Evolutionary conservation across 2,113 vertebrate species (phyloP), one percentile per base, ranked within the genome.

Genomic region (Osmerus mordax): DNA sequence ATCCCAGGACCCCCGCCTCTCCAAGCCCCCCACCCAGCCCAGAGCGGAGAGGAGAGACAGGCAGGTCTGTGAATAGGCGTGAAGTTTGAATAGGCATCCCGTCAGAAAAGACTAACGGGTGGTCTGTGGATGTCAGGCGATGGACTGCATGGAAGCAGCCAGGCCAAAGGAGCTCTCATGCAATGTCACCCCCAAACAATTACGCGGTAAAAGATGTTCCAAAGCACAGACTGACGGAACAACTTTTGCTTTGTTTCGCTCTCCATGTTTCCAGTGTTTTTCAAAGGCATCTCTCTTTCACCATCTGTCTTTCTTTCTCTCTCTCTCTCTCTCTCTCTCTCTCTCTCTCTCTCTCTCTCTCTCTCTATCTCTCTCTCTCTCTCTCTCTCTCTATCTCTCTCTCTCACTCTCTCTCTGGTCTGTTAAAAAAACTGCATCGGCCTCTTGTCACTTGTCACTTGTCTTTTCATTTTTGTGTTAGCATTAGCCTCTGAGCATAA

Each of bases 171-270:
- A 85, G 82, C 84, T 84, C 79, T 85, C 84, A 88, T 89, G 84
- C 88, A 80, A 85, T 90, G 90, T 90, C 89, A 23, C 91, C 82
- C 78, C 84, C 77, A 18, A 63, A 87, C 91, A 86, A 90, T 89
- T 87, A 85, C 87, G 86, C 75, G 32, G 78, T 70, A 74, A 86
- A 84, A 81, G 65, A 68, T 60, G 67, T 79, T 78, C 66, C 74
- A 80, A 74, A 84, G 74, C 83, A 82, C 70, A 82, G 85, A 86
- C 79, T 87, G 89, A 86, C 83, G 87, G 72, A 86, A 82, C 79
- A 80, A 85, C 86, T 83, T 81, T 77, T 81, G 83, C 25, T 28
- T 78, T 65, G 55, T 47, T 55, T 23, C 29, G 70, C 76, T 63
- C 11, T 70, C 78, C 83, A 69, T 81, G 74, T 84, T 80, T 81